phyloP scores from a whole-genome alignment of 2,888 invertebrate genomes.

The Hirtodrosophila alboralis region DNA sequence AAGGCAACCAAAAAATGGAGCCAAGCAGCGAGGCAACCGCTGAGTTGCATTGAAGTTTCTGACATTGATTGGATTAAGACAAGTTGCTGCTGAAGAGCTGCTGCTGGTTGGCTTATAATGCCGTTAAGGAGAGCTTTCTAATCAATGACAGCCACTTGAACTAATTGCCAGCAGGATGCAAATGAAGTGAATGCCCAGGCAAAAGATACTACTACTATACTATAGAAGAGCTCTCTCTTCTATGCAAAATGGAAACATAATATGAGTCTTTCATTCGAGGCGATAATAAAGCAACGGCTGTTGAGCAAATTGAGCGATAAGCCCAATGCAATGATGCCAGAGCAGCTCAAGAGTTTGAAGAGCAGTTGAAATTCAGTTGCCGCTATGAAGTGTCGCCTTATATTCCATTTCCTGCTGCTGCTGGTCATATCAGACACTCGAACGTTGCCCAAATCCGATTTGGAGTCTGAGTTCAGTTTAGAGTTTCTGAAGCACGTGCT shows the following conservation, averaged over 20 bases:
- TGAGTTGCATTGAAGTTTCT: constrained; percentile 42
- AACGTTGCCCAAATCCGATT: constrained; percentile 6
- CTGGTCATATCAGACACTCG: constrained; percentile 15
- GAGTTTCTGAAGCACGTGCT: constrained; percentile 56
- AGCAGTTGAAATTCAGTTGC: constrained; percentile 43
- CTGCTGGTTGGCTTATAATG: constrained; percentile 7
- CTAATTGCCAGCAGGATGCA: constrained; percentile 51
- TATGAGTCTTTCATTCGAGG: constrained; percentile 18
- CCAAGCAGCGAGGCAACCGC: constrained; percentile 4
- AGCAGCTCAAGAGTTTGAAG: constrained; percentile 13
- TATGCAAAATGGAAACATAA: constrained; percentile 34
- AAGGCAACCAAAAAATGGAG: constrained; percentile 24
- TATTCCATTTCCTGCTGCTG: constrained; percentile 24
- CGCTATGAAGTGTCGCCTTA: constrained; percentile 50
- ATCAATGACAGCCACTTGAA: constrained; percentile 51
- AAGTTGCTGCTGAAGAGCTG: constrained; percentile 18
- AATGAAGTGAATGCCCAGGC: constrained; percentile 16
- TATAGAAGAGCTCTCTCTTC: background rate
- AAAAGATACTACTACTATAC: too few species aligned
- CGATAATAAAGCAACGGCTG: constrained; percentile 36
- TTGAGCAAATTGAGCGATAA: constrained; percentile 43
- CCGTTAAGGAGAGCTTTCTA: constrained; percentile 44
- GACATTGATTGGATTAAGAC: constrained; percentile 64
- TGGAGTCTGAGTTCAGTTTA: constrained; percentile 24
- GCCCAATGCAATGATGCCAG: constrained; percentile 11